Evolutionary conservation across 1,140 invertebrate genomes (phyloP), one percentile per base, ranked within the genome.

Genomic region (Bombus superbus): DNA sequence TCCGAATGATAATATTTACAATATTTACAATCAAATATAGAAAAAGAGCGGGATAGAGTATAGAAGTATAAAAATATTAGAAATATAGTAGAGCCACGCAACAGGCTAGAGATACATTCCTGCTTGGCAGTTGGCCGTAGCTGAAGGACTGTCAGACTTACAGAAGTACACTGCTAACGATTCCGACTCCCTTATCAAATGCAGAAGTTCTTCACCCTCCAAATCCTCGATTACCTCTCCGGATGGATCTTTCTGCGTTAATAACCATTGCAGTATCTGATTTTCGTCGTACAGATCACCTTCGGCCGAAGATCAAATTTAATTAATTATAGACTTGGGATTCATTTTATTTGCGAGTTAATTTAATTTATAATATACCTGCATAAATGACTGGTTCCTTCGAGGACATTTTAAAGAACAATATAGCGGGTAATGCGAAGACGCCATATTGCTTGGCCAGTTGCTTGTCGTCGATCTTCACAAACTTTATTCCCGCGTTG

Each of bases 311-410:
- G 44, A 35, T 28, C 0, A 28, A 38, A 78, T 40, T 59, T 4
- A 40, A 78, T 68, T 71, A 40, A 42, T 71, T 53, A 8, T 40
- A 38, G 66, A 25, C 1, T n/a, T 13, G 8, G n/a, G n/a, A 35
- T 85, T 2, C 9, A 40, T 40, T 5, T 11, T 3, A 11, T n/a
- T 13, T 9, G 3, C 18, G 25, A 32, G 9, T 35, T 68, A 35
- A 32, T 15, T 38, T 9, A 35, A 28, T 9, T 18, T 13, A 22
- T 22, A 2, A 76, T 87, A 86, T 95, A 98, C 98, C 98, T 93
- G 98, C 98, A 94, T 98, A 99, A 91, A 99, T 99, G 8, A 99
- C 98, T 42, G 98, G 98, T 92, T 99, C 98, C 90, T 98, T 98
- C 0, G 97, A 97, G 6, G 97, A 97, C 91, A 97, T 96, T 93